Conservation (phyloP, 2,113 vertebrate genomes). For the Mesitornis unicolor region DNA sequence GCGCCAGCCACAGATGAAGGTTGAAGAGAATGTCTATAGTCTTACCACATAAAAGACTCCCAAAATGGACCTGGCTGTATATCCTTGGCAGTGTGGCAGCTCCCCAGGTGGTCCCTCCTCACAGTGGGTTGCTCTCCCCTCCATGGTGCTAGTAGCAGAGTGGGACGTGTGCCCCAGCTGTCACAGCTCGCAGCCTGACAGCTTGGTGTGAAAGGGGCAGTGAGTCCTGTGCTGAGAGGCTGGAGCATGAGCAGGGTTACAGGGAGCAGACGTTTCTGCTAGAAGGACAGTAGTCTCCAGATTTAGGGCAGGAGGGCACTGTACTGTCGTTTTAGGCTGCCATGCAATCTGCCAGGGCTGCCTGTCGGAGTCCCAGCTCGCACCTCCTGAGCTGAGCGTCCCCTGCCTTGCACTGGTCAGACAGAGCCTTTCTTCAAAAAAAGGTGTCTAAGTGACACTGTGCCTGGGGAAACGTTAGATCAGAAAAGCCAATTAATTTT, state of each 20-base stretch:
- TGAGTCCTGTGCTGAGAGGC: not conserved
- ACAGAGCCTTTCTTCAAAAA: not conserved
- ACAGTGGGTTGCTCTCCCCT: accelerated
- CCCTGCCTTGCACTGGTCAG: not conserved
- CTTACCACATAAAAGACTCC: not conserved
- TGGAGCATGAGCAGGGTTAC: not conserved
- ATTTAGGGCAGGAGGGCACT: not conserved
- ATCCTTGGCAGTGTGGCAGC: not conserved
- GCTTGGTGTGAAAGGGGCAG: not conserved
- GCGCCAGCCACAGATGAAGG: accelerated
- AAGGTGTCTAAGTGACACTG: not conserved
- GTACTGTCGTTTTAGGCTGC: not conserved
- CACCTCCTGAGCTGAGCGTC: not conserved
- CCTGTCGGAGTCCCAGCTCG: not conserved
- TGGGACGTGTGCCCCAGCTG: accelerated
- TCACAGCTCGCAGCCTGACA: not conserved
- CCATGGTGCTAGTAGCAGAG: not conserved
- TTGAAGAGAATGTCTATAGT: not conserved
- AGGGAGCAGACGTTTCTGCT: not conserved
- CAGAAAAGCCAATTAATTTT: not conserved
- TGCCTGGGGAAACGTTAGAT: not conserved
- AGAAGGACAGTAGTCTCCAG: not conserved
- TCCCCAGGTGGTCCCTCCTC: accelerated
- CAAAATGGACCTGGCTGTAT: not conserved
- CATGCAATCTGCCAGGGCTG: not conserved